Conservation (phyloP, 2,797 vertebrate genomes). For the Mionectes olivaceus region DNA sequence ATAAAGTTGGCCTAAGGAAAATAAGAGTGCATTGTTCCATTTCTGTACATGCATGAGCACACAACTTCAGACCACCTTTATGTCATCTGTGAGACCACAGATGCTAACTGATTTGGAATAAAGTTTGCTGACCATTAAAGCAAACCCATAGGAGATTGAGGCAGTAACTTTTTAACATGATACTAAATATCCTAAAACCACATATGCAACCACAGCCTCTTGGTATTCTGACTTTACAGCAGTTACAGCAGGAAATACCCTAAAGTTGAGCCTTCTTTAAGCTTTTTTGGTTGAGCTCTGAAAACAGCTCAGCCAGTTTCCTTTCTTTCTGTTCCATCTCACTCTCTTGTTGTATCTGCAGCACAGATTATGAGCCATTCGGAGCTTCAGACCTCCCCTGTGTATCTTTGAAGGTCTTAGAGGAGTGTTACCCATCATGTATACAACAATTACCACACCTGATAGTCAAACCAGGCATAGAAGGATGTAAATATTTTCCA, state of each 20-base stretch:
- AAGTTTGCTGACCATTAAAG: background rate
- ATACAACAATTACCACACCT: fast-evolving
- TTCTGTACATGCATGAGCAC: background rate
- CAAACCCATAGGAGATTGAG: background rate
- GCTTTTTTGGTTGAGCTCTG: background rate
- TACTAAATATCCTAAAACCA: background rate
- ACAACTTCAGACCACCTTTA: background rate
- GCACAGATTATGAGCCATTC: background rate
- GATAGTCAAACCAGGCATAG: background rate
- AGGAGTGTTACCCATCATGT: background rate
- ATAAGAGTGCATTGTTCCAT: background rate
- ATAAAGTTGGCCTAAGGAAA: background rate
- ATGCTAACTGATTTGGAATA: background rate
- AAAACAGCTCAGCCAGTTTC: background rate
- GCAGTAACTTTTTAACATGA: background rate
- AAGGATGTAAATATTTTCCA: background rate
- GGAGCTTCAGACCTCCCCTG: background rate
- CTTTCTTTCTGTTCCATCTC: background rate
- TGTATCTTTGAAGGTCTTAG: background rate
- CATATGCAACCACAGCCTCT: background rate
- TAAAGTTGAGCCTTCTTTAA: background rate
- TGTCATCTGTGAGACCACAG: background rate
- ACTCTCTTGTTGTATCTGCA: background rate
- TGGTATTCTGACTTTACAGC: background rate
- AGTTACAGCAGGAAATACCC: background rate